These are phyloP conservation scores for Vespertilio murinus DNA, from an alignment of 2,797 vertebrate species.

Conservation along the genomic window DNA sequence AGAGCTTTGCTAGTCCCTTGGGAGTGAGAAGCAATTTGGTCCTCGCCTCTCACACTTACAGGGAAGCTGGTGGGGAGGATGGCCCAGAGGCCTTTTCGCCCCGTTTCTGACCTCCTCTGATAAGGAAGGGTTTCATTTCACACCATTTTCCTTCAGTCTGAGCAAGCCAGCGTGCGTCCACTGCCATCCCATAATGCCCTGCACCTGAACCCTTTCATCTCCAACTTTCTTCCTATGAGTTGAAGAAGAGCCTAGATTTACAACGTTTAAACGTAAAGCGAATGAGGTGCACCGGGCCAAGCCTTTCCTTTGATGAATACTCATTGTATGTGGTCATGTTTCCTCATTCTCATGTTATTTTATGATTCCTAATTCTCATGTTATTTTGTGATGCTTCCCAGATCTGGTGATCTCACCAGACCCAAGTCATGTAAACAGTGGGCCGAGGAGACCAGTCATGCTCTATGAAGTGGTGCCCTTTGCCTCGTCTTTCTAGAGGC, in stretches of 20 bases:
- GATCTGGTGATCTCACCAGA: neutral
- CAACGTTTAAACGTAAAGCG: neutral
- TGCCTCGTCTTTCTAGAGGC: neutral
- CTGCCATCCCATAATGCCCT: neutral
- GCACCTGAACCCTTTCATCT: neutral
- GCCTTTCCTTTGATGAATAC: neutral
- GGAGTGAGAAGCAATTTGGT: neutral
- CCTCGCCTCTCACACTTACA: neutral
- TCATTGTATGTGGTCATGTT: neutral
- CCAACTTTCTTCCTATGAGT: neutral
- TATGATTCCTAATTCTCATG: neutral
- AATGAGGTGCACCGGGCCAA: too few species aligned
- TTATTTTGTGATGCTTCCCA: neutral
- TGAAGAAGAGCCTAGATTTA: neutral
- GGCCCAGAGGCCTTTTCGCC: neutral
- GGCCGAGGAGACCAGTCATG: neutral
- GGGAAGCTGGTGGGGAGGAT: neutral
- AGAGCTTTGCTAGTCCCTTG: neutral
- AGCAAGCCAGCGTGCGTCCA: neutral
- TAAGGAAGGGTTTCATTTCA: neutral
- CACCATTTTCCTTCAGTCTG: neutral
- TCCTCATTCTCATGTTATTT: neutral
- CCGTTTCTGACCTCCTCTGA: neutral
- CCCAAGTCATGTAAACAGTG: neutral
- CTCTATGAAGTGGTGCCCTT: neutral